phyloP scores from a whole-genome alignment of 2,888 invertebrate genomes.

The Trisateles emortualis region DNA sequence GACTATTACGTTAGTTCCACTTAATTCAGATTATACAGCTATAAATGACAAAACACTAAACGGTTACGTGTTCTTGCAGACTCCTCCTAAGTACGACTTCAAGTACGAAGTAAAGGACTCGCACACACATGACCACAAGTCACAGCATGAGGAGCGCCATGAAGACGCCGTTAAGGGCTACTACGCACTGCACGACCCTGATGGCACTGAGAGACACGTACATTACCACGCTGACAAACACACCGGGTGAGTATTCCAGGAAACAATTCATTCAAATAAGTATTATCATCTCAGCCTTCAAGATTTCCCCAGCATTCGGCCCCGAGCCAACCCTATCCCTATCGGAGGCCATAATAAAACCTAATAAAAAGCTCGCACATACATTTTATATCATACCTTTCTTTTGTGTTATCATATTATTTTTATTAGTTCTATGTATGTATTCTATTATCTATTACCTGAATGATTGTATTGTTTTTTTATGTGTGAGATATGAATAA shows the following conservation, averaged over 20 bases:
- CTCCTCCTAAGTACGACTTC: conserved; percentile 1
- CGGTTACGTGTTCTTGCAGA: not conserved
- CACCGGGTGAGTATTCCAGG: conserved; percentile 40
- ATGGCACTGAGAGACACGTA: conserved; percentile 47
- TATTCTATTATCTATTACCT: too few species aligned
- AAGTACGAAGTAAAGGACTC: conserved; percentile 5
- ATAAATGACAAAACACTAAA: not conserved
- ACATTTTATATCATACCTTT: too few species aligned
- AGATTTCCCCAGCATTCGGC: too few species aligned
- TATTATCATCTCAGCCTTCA: too few species aligned
- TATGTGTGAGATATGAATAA: too few species aligned
- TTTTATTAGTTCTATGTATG: too few species aligned
- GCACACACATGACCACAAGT: conserved; percentile 54
- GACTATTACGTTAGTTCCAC: conserved; percentile 24
- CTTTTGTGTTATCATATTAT: too few species aligned
- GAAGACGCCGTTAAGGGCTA: conserved; percentile 50
- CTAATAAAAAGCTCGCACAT: too few species aligned
- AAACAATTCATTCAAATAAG: too few species aligned
- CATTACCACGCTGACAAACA: conserved; percentile 46
- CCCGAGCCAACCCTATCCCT: too few species aligned
- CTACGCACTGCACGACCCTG: conserved; percentile 47
- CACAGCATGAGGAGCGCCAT: conserved; percentile 50
- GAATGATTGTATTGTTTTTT: too few species aligned
- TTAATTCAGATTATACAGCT: not conserved
- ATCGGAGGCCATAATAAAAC: too few species aligned